Evolutionary conservation across 2,113 vertebrate species (phyloP), one percentile per base, ranked within the genome.

Genomic region (Zeus faber): DNA sequence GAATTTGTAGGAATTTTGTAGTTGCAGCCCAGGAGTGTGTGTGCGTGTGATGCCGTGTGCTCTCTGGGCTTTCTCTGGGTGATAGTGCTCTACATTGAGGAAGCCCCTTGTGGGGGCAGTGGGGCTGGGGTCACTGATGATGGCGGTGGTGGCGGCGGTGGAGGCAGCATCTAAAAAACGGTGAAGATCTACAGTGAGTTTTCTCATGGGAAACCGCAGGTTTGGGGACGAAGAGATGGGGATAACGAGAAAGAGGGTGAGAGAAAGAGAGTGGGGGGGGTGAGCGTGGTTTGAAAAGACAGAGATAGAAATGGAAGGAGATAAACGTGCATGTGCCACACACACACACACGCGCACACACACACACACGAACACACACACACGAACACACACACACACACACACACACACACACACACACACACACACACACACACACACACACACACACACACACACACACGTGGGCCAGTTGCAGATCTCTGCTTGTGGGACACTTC

Each of bases 401-500:
- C 22, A 58, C 45, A 29, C 33, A 60, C 41, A 40, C 73, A 46
- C 20, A 33, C 13, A 39, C 50, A 39, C 49, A 51, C 16, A 35
- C 26, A 33, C 18, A 3, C 27, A 10, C 22, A 62, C 44, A 31
- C 31, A 59, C 33, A 37, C 73, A 23, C 9, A 14, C 16, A 26
- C 7, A 31, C 48, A 49, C 48, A 50, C 14, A 50, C 25, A 29
- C 11, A 5, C 27, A 10, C 22, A 62, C 45, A 35, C 33, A 60
- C 41, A 40, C 74, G 65, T 59, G 57, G 58, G 61, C 70, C 74
- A 80, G 81, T 70, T 77, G 76, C 70, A 76, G 74, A 77, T 82
- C 63, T 77, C 55, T 65, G 64, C 61, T 76, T 67, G 72, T 76
- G 68, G 78, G 77, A 79, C 75, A 70, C 70, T 81, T 81, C 77